These are phyloP conservation scores for Catotricha subobsoleta DNA, from an alignment of 2,888 invertebrate genomes.

Conservation along the genomic window DNA sequence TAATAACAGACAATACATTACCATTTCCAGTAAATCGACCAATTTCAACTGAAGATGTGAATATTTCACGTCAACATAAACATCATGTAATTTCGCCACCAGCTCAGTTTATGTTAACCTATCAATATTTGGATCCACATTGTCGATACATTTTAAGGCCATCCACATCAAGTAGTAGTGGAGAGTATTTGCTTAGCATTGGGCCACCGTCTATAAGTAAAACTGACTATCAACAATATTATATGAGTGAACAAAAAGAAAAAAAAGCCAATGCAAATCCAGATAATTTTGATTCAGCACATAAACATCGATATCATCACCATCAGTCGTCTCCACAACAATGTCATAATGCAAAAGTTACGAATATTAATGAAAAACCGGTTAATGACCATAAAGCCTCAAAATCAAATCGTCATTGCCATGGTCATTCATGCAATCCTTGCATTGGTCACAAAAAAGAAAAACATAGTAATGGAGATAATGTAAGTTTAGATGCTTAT, in stretches of 20 bases:
- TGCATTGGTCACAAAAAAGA: slow-evolving; percentile 41
- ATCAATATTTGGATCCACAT: slow-evolving; percentile 52
- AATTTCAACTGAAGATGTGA: slow-evolving; percentile 65
- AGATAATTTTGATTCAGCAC: slow-evolving; percentile 29
- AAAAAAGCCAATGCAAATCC: slow-evolving; percentile 28
- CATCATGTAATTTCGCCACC: slow-evolving; percentile 32
- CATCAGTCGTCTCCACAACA: slow-evolving; percentile 17
- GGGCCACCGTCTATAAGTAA: slow-evolving; percentile 44
- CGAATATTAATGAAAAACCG: slow-evolving; percentile 10
- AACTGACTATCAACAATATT: slow-evolving; percentile 48
- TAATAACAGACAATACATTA: slow-evolving; percentile 26
- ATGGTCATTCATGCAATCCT: slow-evolving; percentile 47
- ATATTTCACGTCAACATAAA: slow-evolving; percentile 16
- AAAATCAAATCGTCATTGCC: slow-evolving; percentile 24
- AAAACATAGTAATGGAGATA: slow-evolving; percentile 43
- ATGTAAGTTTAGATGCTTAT: slow-evolving; percentile 67
- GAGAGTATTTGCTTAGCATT: slow-evolving; percentile 53
- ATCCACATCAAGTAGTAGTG: slow-evolving; percentile 41
- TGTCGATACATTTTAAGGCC: slow-evolving; percentile 55
- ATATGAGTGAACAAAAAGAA: slow-evolving; percentile 31
- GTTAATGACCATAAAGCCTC: slow-evolving; percentile 16
- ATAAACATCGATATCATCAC: no score
- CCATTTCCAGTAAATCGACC: slow-evolving; percentile 40
- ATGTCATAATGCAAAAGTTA: not conserved
- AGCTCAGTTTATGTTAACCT: slow-evolving; percentile 36